Base-by-base conservation (phyloP, 1,140 invertebrate species). In the Agrypnia vestita region DNA sequence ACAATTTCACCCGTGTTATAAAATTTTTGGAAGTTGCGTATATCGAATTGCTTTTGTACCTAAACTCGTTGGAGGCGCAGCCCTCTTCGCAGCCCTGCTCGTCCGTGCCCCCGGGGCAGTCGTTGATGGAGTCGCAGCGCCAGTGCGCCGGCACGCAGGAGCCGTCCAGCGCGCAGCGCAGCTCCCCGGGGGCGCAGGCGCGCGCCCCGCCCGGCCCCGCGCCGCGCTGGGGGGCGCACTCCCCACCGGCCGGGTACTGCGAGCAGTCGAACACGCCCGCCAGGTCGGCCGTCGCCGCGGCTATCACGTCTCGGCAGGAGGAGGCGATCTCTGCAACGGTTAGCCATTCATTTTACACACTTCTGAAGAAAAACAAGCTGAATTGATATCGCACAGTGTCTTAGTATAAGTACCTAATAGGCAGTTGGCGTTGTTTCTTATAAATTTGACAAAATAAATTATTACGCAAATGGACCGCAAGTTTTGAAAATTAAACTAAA, bases 91-190 rank as follows among this genome's bases (percentile, higher is more conserved):
- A 95, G 69, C 90, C 88, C 0, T 86, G 84, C 81, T 95, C 94
- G 83, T 95, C 94, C 64, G 91, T 91, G 25, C 91, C 92, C 4
- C 88, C 90, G 0, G 88, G 86, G 83, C 94, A 95, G 84, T 95
- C 93, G 51, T 88, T 89, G 0, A 90, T 89, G 12, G 92, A 92
- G 83, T 95, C 93, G 84, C 94, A 95, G n/a, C 90, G 87, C 91
- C 92, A 92, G 35, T 90, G 89, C 13, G 89, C 84, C 0, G 91
- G 91, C 43, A 94, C 90, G 83, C 94, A 94, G 6, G 91, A 88
- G 0, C 90, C 91, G 84, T 94, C 94, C 0, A 88, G 85, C 47
- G 80, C 59, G 85, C 95, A 96, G 25, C 88, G 85, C 74, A 93
- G 89, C 85, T 94, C 92, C 17, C 90, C 89, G 0, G 84, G 82